Evolutionary conservation across 1,140 invertebrate species (phyloP), one percentile per base, ranked within the genome.

Genomic region (Drosophila littoralis): DNA sequence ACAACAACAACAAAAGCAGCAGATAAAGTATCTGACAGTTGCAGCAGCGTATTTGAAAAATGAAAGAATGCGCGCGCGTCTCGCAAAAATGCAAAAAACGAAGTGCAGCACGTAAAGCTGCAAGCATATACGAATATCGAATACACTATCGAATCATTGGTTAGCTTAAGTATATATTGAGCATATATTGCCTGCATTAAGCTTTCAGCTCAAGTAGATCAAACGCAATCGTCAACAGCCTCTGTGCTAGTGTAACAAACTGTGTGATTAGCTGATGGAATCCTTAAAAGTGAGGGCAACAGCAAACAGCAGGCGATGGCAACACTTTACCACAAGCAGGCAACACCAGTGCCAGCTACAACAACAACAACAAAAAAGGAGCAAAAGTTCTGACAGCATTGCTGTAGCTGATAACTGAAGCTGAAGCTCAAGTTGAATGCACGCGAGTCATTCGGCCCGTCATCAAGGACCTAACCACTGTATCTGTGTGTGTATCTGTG

Each of bases 11-110:
- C 57, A 43, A 28, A 58, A 73, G 38, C 12, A 22, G 15, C 38
- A 36, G 40, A 58, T 22, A 79, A 88, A 79, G 83, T 76, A 88
- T 79, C 82, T 86, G 82, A 79, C 83, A 88, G 83, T 86, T 88
- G 83, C 75, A 70, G 76, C 67, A 67, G 79, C 72, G 65, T 86
- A 79, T 86, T 88, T 86, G 82, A 88, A 86, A 86, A 82, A 86
- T 79, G 82, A 79, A 86, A 74, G 68, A 82, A 59, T 42, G 63
- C 64, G 70, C 43, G 54, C 64, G 70, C 38, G 52, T 57, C 36
- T 72, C 38, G n/a, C 52, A 57, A 42, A 57, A 46, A 66, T 58
- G 22, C 48, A 50, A 66, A 45, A 77, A 36, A 55, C 1, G 28
- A 38, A 75, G 33, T 35, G 6, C 43, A 45, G 22, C 9, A n/a